A percentile compares a stretch with the other conserved stretches of the same genome.
phyloP scores from a whole-genome alignment of 2,888 invertebrate species.

The Lamellibrachia columna region DNA sequence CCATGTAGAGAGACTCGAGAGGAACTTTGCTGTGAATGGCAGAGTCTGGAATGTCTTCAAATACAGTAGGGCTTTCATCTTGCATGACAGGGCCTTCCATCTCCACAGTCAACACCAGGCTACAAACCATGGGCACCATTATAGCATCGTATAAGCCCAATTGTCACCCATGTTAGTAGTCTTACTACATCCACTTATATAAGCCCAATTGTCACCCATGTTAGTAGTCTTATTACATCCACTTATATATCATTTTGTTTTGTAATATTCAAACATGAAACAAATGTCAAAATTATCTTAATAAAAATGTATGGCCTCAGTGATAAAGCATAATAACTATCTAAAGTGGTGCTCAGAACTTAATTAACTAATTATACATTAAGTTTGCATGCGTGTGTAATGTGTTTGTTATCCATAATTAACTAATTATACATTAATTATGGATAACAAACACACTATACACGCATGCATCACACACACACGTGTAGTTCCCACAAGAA shows the following conservation, averaged over 20 bases:
- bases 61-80: background rate
- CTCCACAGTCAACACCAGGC: constrained; percentile 30
- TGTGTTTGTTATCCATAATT: too few relatives aligned
- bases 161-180: too few relatives aligned
- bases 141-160: background rate
- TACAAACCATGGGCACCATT: background rate
- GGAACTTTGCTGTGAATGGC: constrained; percentile 56
- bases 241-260: background rate
- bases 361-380: too few relatives aligned
- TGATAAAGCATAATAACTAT: background rate
- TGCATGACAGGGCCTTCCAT: constrained; percentile 17
- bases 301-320: background rate
- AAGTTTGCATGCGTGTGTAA: too few relatives aligned
- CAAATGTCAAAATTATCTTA: background rate
- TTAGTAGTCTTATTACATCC: background rate
- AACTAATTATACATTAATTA: too few relatives aligned
- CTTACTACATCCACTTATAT: background rate
- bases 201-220: background rate
- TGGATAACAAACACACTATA: too few relatives aligned
- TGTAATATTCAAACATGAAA: background rate
- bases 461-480: too few relatives aligned
- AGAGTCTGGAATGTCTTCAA: constrained; percentile 54
- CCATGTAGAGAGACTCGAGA: constrained; percentile 53
- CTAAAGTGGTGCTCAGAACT: too few relatives aligned
- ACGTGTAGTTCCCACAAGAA: too few relatives aligned